Base-by-base conservation (phyloP, 2,113 vertebrate species). In the Planiliza haematocheilus region DNA sequence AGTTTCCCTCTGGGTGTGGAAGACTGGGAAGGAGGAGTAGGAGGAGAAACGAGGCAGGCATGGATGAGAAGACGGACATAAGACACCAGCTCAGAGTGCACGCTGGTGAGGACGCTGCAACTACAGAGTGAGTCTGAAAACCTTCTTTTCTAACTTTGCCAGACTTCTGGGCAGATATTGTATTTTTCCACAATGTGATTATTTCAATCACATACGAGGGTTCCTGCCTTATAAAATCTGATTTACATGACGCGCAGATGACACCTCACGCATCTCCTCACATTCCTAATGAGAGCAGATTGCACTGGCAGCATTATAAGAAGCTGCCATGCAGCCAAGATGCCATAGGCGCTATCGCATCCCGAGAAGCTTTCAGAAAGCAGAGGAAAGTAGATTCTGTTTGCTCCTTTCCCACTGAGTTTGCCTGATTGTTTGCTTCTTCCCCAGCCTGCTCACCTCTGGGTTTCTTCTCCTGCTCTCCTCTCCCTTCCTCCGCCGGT, bases 401-500 rank as follows among this genome's bases (percentile, higher is more conserved):
- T 81, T 79, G 65, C 24, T 76, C 70, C 64, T 55, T 68, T 68
- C 70, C 53, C 37, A 21, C 75, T 63, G 74, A 74, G 46, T 63
- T 74, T 43, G 13, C 52, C 38, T 84, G 69, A 83, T 84, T 75
- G 70, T 75, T 85, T 85, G 77, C 79, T 79, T 74, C 20, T 59
- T 68, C 41, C 21, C 24, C 4, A 1, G 36, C 43, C 62, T 48
- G 51, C 76, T 77, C 21, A 17, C 49, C 68, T 68, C 21, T 21
- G 18, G 36, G 36, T 73, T 55, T 51, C 34, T 9, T 12, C 13
- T 37, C 18, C 43, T 17, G 3, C 46, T 48, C 62, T 58, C 17
- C 34, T 53, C 55, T 75, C 65, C 58, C 56, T 75, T 70, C 66
- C 53, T 73, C 21, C 0, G n/a, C 18, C 52, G 38, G 65, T 84